These are phyloP conservation scores for Ostrea edulis DNA, from an alignment of 1,140 invertebrate genomes.

Conservation along the genomic window DNA sequence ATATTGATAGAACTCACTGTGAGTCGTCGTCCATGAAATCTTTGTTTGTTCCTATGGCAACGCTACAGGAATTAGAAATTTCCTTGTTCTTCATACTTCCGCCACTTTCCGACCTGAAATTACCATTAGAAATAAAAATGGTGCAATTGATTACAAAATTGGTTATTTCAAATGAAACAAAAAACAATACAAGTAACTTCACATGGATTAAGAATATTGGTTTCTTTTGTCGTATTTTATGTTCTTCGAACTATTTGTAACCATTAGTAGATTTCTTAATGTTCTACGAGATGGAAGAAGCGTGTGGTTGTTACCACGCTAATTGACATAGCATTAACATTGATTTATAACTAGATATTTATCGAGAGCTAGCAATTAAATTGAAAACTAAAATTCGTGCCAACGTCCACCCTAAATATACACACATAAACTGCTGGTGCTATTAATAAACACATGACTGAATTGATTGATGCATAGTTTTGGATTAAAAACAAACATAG, in stretches of 20 bases:
- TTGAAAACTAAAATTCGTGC: slow-evolving; percentile 1
- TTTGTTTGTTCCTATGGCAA: slow-evolving; percentile 46
- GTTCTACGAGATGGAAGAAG: neutral
- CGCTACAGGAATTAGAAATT: slow-evolving; percentile 51
- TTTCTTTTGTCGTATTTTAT: slow-evolving; percentile 4
- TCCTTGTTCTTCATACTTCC: slow-evolving; percentile 56
- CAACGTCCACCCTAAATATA: neutral
- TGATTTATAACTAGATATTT: neutral
- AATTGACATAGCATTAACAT: neutral
- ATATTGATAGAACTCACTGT: slow-evolving; percentile 44
- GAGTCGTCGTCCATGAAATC: slow-evolving; percentile 50
- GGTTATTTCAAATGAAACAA: neutral
- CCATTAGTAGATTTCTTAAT: neutral
- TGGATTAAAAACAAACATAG: neutral
- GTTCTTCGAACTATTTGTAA: neutral
- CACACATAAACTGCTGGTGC: neutral
- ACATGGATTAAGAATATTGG: neutral
- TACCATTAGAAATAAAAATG: neutral
- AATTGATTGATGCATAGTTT: slow-evolving; percentile 5
- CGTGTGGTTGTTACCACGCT: neutral
- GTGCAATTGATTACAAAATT: neutral
- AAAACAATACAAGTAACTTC: neutral
- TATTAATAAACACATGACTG: neutral
- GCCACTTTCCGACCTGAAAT: slow-evolving; percentile 48
- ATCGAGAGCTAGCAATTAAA: neutral